Evolutionary conservation across 2,797 vertebrate species (phyloP), one percentile per base, ranked within the genome.

Genomic region (Tachyglossus aculeatus): DNA sequence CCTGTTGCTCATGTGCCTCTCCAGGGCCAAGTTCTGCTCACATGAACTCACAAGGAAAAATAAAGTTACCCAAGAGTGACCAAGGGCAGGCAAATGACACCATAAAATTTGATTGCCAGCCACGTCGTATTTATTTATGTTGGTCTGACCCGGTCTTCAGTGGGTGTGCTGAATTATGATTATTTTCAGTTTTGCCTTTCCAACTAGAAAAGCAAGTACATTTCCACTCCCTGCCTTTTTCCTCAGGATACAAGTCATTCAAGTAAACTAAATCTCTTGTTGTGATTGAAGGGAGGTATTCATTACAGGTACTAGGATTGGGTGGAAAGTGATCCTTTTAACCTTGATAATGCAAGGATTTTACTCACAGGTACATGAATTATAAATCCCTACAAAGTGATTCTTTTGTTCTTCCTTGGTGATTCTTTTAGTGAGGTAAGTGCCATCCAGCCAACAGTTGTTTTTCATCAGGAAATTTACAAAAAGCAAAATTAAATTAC

Each of bases 61-160:
- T n/a, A n/a, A n/a, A n/a, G n/a, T n/a, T n/a, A n/a, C n/a, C n/a
- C n/a, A n/a, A n/a, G n/a, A n/a, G n/a, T n/a, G n/a, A 55, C 31
- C 32, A 24, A 36, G 40, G 57, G 41, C n/a, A 40, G n/a, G n/a
- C 62, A 78, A 47, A 52, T 63, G 32, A 25, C 61, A 7, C 41
- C 37, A 41, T 41, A 47, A 34, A 22, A 16, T 50, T 52, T 19
- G 27, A 58, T 52, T 52, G 24, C 39, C 62, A 74, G 72, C 59
- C 34, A 47, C 47, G 47, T 18, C 52, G 36, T 48, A 56, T 25
- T 7, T 50, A 74, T 67, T 63, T 81, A 59, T 68, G 62, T 77
- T 59, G 37, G 1, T 53, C 34, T 74, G 58, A 54, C 44, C 66
- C 44, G 48, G 32, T 59, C 48, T 66, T 24, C 24, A 9, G 31